Conservation (phyloP, 2,888 invertebrate genomes). For the Muscina levida region DNA sequence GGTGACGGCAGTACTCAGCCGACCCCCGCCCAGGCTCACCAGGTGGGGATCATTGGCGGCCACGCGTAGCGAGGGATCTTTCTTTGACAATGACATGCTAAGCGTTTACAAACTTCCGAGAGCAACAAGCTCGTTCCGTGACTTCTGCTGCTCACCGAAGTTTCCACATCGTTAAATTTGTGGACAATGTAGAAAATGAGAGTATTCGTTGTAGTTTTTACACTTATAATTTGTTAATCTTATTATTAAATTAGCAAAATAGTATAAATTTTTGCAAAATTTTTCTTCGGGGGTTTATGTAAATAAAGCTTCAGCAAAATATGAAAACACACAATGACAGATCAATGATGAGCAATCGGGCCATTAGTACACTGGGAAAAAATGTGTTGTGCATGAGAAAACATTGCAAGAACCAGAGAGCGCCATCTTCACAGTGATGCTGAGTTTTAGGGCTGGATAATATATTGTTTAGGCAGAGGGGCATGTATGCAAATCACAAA, state of each 20-base stretch:
- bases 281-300: too few species aligned
- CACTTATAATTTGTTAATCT: neutral
- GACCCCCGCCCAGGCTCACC: conserved; percentile 93
- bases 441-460: too few species aligned
- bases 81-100: conserved; percentile 77
- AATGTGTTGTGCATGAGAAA: neutral
- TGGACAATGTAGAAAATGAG: neutral
- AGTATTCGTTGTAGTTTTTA: neutral
- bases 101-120: neutral
- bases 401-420: neutral
- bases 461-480: too few species aligned
- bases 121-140: neutral
- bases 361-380: too few species aligned
- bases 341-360: neutral
- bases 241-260: neutral
- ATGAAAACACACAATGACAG: neutral
- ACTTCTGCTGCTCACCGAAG: conserved; percentile 24
- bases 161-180: neutral
- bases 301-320: neutral
- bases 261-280: neutral
- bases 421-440: neutral
- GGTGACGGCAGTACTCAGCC: conserved; percentile 94
- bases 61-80: conserved; percentile 81
- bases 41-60: conserved; percentile 92
- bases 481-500: too few species aligned